Evolutionary conservation across 2,797 vertebrate genomes (phyloP), one percentile per base, ranked within the genome.

Genomic region (Bovichtus diacanthus): DNA sequence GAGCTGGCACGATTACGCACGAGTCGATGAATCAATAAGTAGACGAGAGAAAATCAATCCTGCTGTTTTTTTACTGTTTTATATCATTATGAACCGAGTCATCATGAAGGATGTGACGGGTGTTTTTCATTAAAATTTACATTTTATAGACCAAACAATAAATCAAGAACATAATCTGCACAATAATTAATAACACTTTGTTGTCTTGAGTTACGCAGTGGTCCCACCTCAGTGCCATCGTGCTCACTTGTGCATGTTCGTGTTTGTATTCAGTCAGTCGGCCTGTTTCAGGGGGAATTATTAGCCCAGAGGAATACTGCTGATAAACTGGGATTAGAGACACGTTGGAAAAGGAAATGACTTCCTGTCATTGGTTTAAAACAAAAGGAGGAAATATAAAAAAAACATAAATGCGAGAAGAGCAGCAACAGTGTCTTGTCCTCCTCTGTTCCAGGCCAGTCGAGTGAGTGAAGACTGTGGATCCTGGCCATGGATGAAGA

Each of bases 401-500:
- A 34, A 54, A 23, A 16, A 31, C n/a, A 46, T 29, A 41, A 23
- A 76, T 18, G 8, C 47, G 51, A 34, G 5, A 77, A 54, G 6
- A 66, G 18, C 19, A 76, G 23, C 36, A 58, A 74, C 73, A 67
- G 67, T 70, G 31, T 44, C n/a, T 27, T 54, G 36, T 54, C 36
- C 27, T 75, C 5, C 62, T 80, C 66, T 81, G 81, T 77, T 91
- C 59, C 56, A 79, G 76, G 74, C 82, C 68, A 83, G 39, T 70
- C 9, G 5, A 38, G 64, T 76, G 80, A 75, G 60, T 87, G 76
- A 88, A 84, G 68, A 87, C 78, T 66, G 78, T 72, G 70, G 27
- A 80, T 59, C 29, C n/a, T 56, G 18, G 67, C 71, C 82, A 96
- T 95, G 94, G 90, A 90, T 81, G 88, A 92, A 81, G 91, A 90